A percentile compares a stretch with the other conserved stretches of the same genome.
These are phyloP conservation scores for Drosophila subpulchrella DNA, from an alignment of 1,140 invertebrate species.

Conservation along the genomic window DNA sequence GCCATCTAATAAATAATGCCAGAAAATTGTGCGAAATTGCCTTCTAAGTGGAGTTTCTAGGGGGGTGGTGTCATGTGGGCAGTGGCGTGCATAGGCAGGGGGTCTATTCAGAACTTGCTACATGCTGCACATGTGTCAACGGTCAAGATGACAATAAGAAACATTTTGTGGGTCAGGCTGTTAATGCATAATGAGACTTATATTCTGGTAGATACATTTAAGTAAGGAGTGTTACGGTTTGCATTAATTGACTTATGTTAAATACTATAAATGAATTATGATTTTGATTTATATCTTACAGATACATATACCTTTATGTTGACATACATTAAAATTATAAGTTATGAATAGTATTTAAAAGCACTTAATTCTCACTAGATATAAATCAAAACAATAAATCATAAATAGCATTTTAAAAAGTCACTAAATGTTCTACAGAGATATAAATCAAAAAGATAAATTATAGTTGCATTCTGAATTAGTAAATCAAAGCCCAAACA, in stretches of 20 bases:
- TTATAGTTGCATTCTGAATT: not conserved
- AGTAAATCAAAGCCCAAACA: not conserved
- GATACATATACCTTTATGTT: not conserved
- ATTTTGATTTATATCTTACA: not conserved
- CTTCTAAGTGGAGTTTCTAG: slow-evolving; percentile 10
- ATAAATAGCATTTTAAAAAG: too few relatives aligned
- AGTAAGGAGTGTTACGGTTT: not conserved
- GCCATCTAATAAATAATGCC: slow-evolving; percentile 80
- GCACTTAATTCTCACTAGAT: not conserved
- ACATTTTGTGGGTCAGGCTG: slow-evolving; percentile 13
- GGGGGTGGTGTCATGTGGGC: slow-evolving; percentile 1
- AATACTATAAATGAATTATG: too few relatives aligned
- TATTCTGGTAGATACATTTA: not conserved
- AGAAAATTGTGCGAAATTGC: slow-evolving; percentile 64
- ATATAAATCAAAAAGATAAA: too few relatives aligned
- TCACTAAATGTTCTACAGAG: too few relatives aligned
- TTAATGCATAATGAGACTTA: slow-evolving; percentile 5
- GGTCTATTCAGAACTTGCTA: slow-evolving; percentile 63
- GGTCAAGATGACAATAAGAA: slow-evolving; percentile 9
- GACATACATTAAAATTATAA: not conserved
- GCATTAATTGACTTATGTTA: too few relatives aligned
- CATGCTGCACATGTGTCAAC: slow-evolving; percentile 23
- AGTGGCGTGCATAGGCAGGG: slow-evolving; percentile 26
- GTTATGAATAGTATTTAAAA: not conserved
- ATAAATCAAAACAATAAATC: not conserved